These are phyloP conservation scores for Rhabdomys dilectus DNA, from an alignment of 2,113 vertebrate genomes.

Conservation along the genomic window DNA sequence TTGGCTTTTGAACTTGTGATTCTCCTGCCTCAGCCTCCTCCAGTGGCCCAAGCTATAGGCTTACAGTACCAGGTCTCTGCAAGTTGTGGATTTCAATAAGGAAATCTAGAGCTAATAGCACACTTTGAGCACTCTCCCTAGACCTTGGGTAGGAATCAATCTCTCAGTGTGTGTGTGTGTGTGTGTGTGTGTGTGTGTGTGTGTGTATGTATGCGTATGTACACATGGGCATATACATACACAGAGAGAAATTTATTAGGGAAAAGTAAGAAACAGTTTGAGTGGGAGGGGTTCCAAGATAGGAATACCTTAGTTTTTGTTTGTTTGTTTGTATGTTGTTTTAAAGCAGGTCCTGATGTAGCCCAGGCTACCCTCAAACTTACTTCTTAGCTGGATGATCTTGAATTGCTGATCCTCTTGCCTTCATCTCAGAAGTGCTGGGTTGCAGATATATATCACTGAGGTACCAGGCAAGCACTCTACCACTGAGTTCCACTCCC, in stretches of 20 bases:
- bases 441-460: neutral
- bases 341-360: neutral
- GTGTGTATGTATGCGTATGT: neutral
- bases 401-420: neutral
- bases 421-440: neutral
- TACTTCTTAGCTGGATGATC: neutral
- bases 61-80: neutral
- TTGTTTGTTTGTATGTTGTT: neutral
- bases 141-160: neutral
- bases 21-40: neutral
- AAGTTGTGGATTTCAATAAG: neutral
- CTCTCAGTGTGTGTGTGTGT: neutral
- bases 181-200: too few species aligned
- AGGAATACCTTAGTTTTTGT: neutral
- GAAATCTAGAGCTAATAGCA: neutral
- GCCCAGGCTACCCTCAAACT: neutral
- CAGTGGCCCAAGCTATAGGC: neutral
- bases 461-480: too few species aligned
- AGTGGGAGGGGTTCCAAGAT: neutral
- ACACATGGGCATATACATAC: neutral
- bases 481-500: neutral
- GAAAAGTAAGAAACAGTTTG: neutral
- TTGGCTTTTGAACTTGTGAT: neutral
- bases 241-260: neutral
- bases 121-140: rapidly evolving